Conservation (phyloP, 2,888 invertebrate genomes). For the Hirtodrosophila trivittata region DNA sequence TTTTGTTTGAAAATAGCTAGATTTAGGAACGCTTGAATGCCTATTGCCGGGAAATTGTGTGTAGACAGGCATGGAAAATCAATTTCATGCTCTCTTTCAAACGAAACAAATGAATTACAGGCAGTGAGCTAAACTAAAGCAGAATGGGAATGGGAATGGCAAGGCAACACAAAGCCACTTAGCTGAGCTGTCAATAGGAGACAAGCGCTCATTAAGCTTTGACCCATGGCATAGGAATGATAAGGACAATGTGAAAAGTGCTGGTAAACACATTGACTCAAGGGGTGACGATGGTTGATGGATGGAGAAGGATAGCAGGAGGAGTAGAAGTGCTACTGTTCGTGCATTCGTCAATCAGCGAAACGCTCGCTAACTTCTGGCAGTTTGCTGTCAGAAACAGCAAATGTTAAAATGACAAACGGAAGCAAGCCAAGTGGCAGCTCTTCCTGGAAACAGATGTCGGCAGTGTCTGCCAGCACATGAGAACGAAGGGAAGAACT, state of each 20-base stretch:
- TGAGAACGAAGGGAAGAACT: background rate
- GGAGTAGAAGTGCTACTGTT: too few relatives aligned
- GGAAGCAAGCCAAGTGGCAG: constrained; percentile 56
- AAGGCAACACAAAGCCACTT: constrained; percentile 57
- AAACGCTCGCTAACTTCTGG: constrained; percentile 58
- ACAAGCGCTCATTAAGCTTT: constrained; percentile 72
- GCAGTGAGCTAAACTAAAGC: background rate
- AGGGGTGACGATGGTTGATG: too few relatives aligned
- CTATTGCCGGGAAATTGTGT: constrained; percentile 22
- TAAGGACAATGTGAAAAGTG: constrained; percentile 49
- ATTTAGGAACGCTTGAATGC: constrained; percentile 15
- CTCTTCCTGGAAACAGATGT: constrained; percentile 45
- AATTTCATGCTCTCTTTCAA: constrained; percentile 43
- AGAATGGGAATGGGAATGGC: constrained; percentile 9
- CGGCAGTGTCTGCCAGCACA: constrained; percentile 34
- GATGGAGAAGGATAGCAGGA: too few relatives aligned
- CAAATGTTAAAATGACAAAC: constrained; percentile 71
- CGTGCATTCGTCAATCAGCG: constrained; percentile 64
- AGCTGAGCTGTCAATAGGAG: constrained; percentile 65
- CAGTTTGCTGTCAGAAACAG: constrained; percentile 70
- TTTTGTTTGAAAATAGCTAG: constrained; percentile 18
- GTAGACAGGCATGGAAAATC: constrained; percentile 45
- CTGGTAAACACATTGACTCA: constrained; percentile 51
- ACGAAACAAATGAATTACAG: constrained; percentile 47
- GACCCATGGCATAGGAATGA: constrained; percentile 61